Evolutionary conservation across 2,113 vertebrate species (phyloP).

Genomic region (Dolichotis patagonum): DNA sequence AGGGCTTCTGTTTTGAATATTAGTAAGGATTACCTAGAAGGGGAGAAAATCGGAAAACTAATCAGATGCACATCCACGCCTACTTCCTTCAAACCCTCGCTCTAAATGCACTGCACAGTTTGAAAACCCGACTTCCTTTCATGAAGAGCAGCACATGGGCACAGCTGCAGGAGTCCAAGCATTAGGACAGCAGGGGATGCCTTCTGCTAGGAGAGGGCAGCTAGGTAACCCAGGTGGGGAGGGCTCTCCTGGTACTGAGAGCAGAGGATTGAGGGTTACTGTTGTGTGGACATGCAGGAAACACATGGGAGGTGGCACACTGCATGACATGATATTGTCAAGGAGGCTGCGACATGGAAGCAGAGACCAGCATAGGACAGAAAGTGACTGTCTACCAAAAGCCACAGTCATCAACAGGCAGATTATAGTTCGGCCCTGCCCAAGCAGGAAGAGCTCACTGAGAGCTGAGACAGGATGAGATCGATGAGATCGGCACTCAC

Average conservation of each 20-base stretch:
- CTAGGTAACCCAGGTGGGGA: neutral
- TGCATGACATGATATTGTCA: neutral
- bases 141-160: neutral
- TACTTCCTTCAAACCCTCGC: neutral
- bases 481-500: accelerated
- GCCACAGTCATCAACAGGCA: neutral
- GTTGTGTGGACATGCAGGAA: neutral
- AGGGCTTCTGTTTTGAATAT: conserved; percentile 98
- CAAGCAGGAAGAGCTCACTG: neutral
- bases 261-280: neutral
- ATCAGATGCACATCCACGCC: conserved; percentile 52
- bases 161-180: neutral
- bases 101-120: neutral
- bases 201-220: neutral
- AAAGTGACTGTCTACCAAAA: neutral
- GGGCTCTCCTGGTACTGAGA: neutral
- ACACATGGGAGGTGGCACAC: neutral
- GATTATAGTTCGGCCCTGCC: neutral
- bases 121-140: neutral
- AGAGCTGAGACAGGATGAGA: no score
- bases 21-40: conserved; percentile 92
- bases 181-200: neutral
- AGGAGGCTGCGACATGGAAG: neutral
- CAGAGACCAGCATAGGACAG: neutral
- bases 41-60: conserved; percentile 77